Percentiles rank a stretch among this genome's conserved stretches.
Conservation (phyloP, 2,888 invertebrate species). For the Geophilus truncorum region DNA sequence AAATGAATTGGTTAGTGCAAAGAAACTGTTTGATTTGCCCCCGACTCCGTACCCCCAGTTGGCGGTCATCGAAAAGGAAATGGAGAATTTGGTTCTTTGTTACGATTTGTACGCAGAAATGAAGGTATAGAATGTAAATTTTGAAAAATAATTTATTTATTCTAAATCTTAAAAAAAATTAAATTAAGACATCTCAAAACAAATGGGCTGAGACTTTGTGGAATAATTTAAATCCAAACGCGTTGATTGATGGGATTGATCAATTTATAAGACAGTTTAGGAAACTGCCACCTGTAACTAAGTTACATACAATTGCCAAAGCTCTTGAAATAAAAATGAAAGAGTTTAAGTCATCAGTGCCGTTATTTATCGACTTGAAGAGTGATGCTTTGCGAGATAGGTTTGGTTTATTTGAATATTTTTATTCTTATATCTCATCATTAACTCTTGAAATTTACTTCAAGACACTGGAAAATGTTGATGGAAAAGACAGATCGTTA, state of each 20-base stretch:
- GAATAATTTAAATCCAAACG: constrained; percentile 78
- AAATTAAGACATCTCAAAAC: constrained; percentile 60
- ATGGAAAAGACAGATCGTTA: constrained; percentile 77
- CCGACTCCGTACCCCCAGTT: constrained; percentile 76
- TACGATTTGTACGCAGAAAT: constrained; percentile 74
- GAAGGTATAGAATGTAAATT: constrained; percentile 50
- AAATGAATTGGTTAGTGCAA: constrained; percentile 63
- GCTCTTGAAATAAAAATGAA: constrained; percentile 77
- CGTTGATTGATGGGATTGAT: constrained; percentile 78
- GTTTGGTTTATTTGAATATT: not conserved
- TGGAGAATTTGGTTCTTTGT: constrained; percentile 60
- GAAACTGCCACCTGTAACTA: constrained; percentile 62
- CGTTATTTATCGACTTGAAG: constrained; percentile 83
- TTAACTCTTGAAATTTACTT: not conserved
- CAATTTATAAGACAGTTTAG: constrained; percentile 72
- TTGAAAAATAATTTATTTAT: not conserved
- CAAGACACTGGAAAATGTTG: constrained; percentile 78
- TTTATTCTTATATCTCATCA: not conserved
- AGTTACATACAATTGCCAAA: constrained; percentile 58
- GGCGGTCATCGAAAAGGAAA: constrained; percentile 50
- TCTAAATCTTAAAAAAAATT: not conserved
- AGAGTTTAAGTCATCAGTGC: constrained; percentile 78
- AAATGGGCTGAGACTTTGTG: constrained; percentile 81
- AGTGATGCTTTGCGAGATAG: constrained; percentile 79
- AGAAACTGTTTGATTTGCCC: constrained; percentile 80